phyloP scores from a whole-genome alignment of 2,888 invertebrate species.

The Petrolisthes cinctipes region DNA sequence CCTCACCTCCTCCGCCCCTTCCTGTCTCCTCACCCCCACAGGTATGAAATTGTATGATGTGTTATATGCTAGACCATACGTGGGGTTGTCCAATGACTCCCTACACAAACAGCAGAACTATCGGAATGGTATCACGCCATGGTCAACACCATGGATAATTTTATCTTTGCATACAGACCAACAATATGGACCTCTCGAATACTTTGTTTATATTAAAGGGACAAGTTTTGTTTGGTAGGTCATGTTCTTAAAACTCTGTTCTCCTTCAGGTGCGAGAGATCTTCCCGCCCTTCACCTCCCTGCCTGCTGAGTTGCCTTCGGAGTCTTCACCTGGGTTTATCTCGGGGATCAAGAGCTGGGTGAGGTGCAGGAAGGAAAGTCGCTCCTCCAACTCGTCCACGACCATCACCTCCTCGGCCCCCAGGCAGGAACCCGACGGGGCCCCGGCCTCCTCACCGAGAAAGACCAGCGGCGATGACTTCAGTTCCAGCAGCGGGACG shows the following conservation, averaged over 20 bases:
- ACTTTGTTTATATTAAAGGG: too few species aligned
- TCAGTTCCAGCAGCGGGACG: background rate
- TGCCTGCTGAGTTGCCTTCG: slow-evolving; percentile 47
- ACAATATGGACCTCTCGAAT: too few species aligned
- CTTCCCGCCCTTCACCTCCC: slow-evolving; percentile 45
- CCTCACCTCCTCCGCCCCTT: slow-evolving; percentile 40
- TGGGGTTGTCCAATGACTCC: too few species aligned
- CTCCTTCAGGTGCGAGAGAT: background rate
- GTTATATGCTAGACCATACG: too few species aligned
- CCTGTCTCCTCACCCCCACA: slow-evolving; percentile 49
- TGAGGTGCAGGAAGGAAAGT: slow-evolving; percentile 47
- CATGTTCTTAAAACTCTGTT: too few species aligned
- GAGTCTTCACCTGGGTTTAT: slow-evolving; percentile 42
- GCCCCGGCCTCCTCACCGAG: slow-evolving; percentile 63
- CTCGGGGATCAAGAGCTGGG: slow-evolving; percentile 59
- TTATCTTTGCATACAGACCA: too few species aligned
- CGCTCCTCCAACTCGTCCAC: slow-evolving; percentile 48
- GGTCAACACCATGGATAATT: too few species aligned
- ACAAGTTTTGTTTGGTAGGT: too few species aligned
- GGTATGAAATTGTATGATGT: background rate
- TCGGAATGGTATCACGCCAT: too few species aligned
- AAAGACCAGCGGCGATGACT: slow-evolving; percentile 43
- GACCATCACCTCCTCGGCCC: slow-evolving; percentile 40
- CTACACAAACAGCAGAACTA: too few species aligned
- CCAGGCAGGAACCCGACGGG: slow-evolving; percentile 64